Percentiles rank a stretch among this genome's conserved stretches.
Conservation (phyloP, 2,888 invertebrate genomes). For the Lepas anatifera region DNA sequence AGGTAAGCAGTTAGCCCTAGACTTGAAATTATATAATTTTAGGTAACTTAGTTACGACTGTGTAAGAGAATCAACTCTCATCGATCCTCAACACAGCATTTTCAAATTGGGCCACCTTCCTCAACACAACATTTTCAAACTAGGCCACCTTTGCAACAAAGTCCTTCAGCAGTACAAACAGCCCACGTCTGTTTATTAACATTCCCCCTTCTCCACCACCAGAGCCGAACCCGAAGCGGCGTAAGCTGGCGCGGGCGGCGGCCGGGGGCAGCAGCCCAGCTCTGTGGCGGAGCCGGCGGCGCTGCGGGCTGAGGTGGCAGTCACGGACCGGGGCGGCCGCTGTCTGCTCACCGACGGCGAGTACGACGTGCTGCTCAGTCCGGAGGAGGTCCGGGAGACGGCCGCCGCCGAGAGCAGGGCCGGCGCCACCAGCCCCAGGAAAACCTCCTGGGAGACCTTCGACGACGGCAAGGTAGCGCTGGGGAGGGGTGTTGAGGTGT, state of each 20-base stretch:
- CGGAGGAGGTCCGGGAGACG: constrained; percentile 7
- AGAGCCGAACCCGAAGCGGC: constrained; percentile 22
- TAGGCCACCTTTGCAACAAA: too few relatives aligned
- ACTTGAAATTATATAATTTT: too few relatives aligned
- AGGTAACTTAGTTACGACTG: too few relatives aligned
- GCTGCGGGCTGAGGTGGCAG: constrained; percentile 52
- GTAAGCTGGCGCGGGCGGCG: not conserved
- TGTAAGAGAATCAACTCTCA: too few relatives aligned
- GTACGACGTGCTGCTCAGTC: constrained; percentile 66
- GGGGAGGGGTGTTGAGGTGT: too few relatives aligned
- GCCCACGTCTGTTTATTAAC: too few relatives aligned
- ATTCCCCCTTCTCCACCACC: constrained; percentile 15
- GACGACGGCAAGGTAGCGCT: constrained; percentile 43
- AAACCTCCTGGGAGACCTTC: constrained; percentile 57
- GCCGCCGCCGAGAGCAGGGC: constrained; percentile 34
- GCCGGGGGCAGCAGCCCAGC: constrained; percentile 17
- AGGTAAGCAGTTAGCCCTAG: too few relatives aligned
- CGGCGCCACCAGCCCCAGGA: constrained; percentile 42
- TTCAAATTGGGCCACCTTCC: too few relatives aligned
- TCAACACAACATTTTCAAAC: too few relatives aligned
- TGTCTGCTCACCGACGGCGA: constrained; percentile 78
- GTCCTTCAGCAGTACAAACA: too few relatives aligned
- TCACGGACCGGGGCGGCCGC: constrained; percentile 79
- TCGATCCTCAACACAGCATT: too few relatives aligned
- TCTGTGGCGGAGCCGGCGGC: too few relatives aligned